A percentile compares a stretch with the other conserved stretches of the same genome.
Evolutionary conservation across 2,113 vertebrate species (phyloP).

Genomic region (Pangasianodon gigas): DNA sequence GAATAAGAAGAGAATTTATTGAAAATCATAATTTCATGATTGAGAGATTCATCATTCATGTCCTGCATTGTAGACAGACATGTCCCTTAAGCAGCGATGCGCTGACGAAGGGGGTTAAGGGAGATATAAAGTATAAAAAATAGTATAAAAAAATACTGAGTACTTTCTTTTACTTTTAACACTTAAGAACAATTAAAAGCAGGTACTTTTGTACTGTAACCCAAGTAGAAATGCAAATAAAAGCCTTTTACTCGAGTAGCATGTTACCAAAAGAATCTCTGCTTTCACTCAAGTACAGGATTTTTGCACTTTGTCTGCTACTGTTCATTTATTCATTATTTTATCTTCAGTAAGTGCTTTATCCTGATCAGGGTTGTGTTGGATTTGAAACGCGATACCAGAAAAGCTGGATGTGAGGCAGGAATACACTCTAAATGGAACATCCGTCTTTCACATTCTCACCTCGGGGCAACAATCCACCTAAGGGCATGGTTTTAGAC

Average conservation of each 20-base stretch:
- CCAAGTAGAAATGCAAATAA: not conserved
- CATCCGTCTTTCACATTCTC: not conserved
- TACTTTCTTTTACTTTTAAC: no score
- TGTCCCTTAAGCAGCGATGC: no score
- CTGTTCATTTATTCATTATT: not conserved
- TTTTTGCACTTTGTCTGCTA: not conserved
- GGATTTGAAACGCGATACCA: not conserved
- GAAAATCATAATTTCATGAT: no score
- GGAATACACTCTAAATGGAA: not conserved
- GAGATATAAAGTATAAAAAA: no score
- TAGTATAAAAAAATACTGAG: no score
- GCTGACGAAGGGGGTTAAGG: no score
- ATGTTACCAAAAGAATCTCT: not conserved
- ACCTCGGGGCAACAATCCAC: not conserved
- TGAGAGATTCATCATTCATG: no score
- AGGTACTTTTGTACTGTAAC: not conserved
- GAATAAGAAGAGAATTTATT: no score
- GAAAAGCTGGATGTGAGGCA: not conserved
- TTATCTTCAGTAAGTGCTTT: not conserved
- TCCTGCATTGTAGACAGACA: no score
- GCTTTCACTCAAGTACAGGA: not conserved
- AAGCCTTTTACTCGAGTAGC: not conserved
- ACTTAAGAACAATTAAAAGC: no score
- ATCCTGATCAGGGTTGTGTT: not conserved
- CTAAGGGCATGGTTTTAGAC: no score